phyloP scores from a whole-genome alignment of 2,888 invertebrate species.

The Emmelina monodactyla region DNA sequence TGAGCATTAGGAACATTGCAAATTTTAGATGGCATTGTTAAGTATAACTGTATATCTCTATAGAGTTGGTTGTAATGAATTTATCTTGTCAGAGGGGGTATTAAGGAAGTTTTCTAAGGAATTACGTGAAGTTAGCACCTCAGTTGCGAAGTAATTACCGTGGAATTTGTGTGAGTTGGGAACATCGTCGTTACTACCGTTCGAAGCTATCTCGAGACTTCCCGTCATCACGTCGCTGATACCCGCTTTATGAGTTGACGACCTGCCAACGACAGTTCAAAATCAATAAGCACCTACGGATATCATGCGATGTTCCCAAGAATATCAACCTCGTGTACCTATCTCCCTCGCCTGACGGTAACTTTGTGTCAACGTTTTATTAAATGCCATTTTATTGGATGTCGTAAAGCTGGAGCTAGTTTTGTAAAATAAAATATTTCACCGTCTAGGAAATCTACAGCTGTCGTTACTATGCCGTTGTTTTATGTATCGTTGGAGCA shows the following conservation, averaged over 20 bases:
- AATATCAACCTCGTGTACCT: slow-evolving; percentile 22
- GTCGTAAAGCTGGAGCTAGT: slow-evolving; percentile 34
- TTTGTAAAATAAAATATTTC: slow-evolving; percentile 42
- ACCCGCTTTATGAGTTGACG: slow-evolving; percentile 52
- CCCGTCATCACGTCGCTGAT: slow-evolving; percentile 22
- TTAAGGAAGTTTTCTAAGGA: slow-evolving; percentile 58
- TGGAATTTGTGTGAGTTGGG: slow-evolving; percentile 34
- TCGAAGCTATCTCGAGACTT: not conserved
- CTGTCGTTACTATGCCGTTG: slow-evolving; percentile 34
- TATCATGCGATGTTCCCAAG: slow-evolving; percentile 18
- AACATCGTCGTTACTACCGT: slow-evolving; percentile 10
- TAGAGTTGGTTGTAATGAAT: slow-evolving; percentile 47
- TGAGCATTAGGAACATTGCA: too few species aligned
- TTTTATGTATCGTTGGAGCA: slow-evolving; percentile 37
- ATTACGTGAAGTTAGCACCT: slow-evolving; percentile 55
- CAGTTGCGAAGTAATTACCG: slow-evolving; percentile 45
- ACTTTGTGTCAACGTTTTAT: slow-evolving; percentile 26
- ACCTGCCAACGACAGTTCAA: slow-evolving; percentile 29
- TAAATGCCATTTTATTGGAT: slow-evolving; percentile 37
- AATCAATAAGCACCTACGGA: slow-evolving; percentile 23
- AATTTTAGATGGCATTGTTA: too few species aligned
- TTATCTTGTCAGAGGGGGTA: slow-evolving; percentile 57
- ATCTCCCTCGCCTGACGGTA: too few species aligned
- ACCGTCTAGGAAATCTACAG: slow-evolving; percentile 35
- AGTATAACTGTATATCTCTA: too few species aligned